These are phyloP conservation scores for Mythimna lalbum DNA, from an alignment of 2,888 invertebrate genomes.

Conservation along the genomic window DNA sequence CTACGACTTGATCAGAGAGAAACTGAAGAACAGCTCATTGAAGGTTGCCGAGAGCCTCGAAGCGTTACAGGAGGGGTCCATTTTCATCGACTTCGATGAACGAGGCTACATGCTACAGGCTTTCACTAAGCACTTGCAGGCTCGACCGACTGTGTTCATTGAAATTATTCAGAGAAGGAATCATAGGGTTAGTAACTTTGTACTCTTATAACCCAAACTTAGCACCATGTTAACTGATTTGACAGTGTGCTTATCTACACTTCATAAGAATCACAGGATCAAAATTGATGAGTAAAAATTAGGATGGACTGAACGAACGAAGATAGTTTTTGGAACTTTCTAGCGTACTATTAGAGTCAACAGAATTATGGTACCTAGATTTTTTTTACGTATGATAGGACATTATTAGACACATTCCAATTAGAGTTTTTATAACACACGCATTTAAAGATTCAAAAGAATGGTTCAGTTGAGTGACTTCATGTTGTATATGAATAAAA, in stretches of 20 bases:
- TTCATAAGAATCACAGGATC: not conserved
- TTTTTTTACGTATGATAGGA: not conserved
- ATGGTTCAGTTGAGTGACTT: too few species aligned
- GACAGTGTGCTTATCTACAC: not conserved
- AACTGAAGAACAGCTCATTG: constrained; percentile 93
- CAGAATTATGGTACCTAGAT: too few species aligned
- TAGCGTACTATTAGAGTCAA: not conserved
- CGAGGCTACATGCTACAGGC: constrained; percentile 99
- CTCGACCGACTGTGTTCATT: constrained; percentile 98
- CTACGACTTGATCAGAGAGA: constrained; percentile 95
- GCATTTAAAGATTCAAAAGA: too few species aligned
- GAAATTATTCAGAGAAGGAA: constrained; percentile 99
- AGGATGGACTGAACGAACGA: too few species aligned
- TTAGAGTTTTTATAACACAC: not conserved
- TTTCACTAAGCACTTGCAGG: constrained; percentile 98
- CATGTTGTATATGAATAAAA: not conserved
- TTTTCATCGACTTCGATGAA: constrained; percentile 99
- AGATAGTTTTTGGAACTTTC: too few species aligned
- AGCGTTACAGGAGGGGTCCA: constrained; percentile 95
- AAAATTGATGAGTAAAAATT: too few species aligned
- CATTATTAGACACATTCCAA: not conserved
- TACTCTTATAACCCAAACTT: not conserved
- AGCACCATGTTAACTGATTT: not conserved
- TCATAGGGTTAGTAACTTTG: constrained; percentile 93
- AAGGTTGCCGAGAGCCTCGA: constrained; percentile 94